These are phyloP conservation scores for Papilio glaucus DNA, from an alignment of 1,140 invertebrate species.

Conservation along the genomic window DNA sequence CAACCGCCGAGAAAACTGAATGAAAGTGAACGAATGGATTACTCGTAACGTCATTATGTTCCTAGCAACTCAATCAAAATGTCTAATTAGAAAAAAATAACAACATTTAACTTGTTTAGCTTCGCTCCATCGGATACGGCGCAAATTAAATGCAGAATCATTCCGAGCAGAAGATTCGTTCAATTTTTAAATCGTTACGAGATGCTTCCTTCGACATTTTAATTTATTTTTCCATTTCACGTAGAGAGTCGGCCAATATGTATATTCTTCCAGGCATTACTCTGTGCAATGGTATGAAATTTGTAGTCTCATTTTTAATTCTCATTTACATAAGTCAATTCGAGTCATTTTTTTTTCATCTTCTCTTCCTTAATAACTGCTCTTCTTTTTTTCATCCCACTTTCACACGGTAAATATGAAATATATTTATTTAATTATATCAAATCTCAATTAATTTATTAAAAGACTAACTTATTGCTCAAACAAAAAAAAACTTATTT, in stretches of 20 bases:
- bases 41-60: slow-evolving; percentile 58
- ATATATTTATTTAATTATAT: too few species aligned
- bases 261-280: too few species aligned
- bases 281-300: too few species aligned
- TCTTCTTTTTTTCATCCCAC: too few species aligned
- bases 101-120: slow-evolving; percentile 46
- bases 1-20: slow-evolving; percentile 56
- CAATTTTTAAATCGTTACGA: slow-evolving; percentile 23
- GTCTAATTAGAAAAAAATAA: slow-evolving; percentile 66
- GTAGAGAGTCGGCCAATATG: neutral
- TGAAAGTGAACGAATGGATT: slow-evolving; percentile 67
- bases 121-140: slow-evolving; percentile 27
- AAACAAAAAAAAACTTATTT: too few species aligned
- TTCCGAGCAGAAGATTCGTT: slow-evolving; percentile 20
- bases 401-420: too few species aligned
- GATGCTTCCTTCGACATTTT: slow-evolving; percentile 9
- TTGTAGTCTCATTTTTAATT: too few species aligned
- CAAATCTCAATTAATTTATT: too few species aligned
- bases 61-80: slow-evolving; percentile 54
- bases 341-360: neutral
- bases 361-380: too few species aligned
- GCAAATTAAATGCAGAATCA: slow-evolving; percentile 29
- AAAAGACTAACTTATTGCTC: too few species aligned
- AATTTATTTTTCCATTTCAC: slow-evolving; percentile 7
- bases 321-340: too few species aligned